phyloP scores from a whole-genome alignment of 2,797 vertebrate genomes.

The Erethizon dorsatum region DNA sequence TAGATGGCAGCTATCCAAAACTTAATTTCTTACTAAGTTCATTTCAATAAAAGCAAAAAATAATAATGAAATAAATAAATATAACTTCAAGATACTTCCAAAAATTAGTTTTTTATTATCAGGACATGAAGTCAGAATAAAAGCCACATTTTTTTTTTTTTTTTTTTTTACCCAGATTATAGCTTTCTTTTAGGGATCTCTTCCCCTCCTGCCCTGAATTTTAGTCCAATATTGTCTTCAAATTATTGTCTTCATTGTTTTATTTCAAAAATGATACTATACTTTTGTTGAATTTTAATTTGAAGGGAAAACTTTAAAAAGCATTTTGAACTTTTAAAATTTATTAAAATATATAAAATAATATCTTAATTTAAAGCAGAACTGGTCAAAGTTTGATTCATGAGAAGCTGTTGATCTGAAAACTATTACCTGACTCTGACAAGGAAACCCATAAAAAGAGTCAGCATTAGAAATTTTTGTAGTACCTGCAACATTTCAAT shows the following conservation, averaged over 20 bases:
- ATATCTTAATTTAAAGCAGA: neutral
- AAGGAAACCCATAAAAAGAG: neutral
- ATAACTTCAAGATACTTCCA: neutral
- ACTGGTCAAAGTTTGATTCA: neutral
- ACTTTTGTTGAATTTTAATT: neutral
- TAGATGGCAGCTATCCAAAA: constrained; percentile 52
- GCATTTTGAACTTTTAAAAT: neutral
- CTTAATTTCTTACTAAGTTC: constrained; percentile 26
- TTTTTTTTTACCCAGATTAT: neutral
- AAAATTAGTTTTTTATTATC: constrained; percentile 25
- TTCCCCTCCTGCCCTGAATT: neutral
- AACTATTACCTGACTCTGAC: neutral
- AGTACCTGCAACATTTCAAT: neutral
- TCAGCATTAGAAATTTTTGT: neutral
- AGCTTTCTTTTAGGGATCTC: neutral
- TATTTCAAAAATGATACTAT: neutral
- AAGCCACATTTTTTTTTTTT: neutral
- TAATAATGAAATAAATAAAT: constrained; percentile 41
- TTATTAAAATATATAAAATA: neutral
- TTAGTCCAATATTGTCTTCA: neutral
- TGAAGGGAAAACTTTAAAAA: neutral
- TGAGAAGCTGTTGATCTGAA: neutral
- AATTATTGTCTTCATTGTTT: neutral
- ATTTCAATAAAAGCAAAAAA: constrained; percentile 58
- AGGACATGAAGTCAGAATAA: neutral